Base-by-base conservation (phyloP, 2,797 vertebrate species). In the Myotis myotis region DNA sequence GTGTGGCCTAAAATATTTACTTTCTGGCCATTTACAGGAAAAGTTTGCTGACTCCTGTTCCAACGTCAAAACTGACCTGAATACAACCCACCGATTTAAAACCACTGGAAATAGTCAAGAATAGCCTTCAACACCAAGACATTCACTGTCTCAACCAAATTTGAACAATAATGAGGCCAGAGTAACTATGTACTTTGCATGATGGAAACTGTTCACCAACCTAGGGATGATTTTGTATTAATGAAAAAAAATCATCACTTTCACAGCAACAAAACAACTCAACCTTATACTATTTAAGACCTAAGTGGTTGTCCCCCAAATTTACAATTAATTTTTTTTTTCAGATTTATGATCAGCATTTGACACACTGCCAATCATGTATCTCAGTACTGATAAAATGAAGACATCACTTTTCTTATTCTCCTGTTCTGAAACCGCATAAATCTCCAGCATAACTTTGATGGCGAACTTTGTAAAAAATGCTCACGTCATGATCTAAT, bases 81-180 rank as follows among this genome's bases (percentile, higher is more conserved):
- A 83, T 33, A 91, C 5, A 94, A 92, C 13, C 51, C 44, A 87
- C 33, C 68, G 36, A 87, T 76, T 87, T 57, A 81, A 87, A 87
- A 55, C 25, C 70, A 41, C 85, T 93, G 91, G 49, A 92, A 89
- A 93, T 22, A 80, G 44, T 80, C 44, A 53, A 89, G 38, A 86
- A 68, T 1, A 83, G 8, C 41, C 22, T 66, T 64, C 23, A 71
- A 47, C 10, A 76, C 25, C 13, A 87, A 57, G 76, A 41, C 13
- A 41, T n/a, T 78, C 38, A 4, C 36, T 79, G 71, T n/a, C 17
- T 82, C 28, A 23, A 78, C 44, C 16, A 81, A 60, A 76, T 70
- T 1, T 81, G 70, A 91, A 49, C 30, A 85, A 8, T 75, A 76
- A 68, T 8, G 22, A 68, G 57, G 38, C 6, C 12, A 60, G 62